Base-by-base conservation (phyloP, 2,888 invertebrate species). In the Meganola albula region DNA sequence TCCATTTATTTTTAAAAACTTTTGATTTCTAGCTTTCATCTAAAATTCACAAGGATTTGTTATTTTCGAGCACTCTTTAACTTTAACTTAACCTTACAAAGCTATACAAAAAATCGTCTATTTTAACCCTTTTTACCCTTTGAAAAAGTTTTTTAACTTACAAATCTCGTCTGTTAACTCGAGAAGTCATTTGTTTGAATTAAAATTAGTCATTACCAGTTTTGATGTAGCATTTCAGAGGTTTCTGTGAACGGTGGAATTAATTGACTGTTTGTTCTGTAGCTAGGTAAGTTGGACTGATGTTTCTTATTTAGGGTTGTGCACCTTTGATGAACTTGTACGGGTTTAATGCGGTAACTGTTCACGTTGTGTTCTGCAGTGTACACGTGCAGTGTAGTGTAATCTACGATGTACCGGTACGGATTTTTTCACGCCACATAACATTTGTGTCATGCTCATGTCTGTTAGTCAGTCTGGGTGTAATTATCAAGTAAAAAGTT, bases 181-280 rank as follows among this genome's bases (percentile, higher is more conserved):
- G 46, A 37, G 34, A 44, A 35, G 22, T 34, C 37, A 30, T 34
- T 31, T 48, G 48, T 48, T 41, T 50, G 41, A 53, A 53, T 51
- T 46, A 46, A 53, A 48, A 51, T 53, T 51, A 51, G 45, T 44
- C 41, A 41, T 44, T 48, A 41, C 46, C 44, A 48, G 44, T 40
- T 48, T 48, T 26, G 32, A 44, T 37, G 48, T 53, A 43, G 53
- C 51, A 51, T 53, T 53, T 53, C 39, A 43, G 38, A 44, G 53
- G 53, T 51, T 53, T 53, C 53, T 37, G 45, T 40, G 40, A 43
- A 39, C 31, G 28, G 38, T 29, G 26, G 35, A 44, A 51, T 64
- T 77, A 76, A 76, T 77, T 76, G 66, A 59, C 51, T 58, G 71
- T 73, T 72, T 51, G 55, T 53, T 32, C 12, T n/a, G n/a, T n/a